A percentile compares a stretch with the other conserved stretches of the same genome.
These are phyloP conservation scores for Numenius arquata DNA, from an alignment of 2,113 vertebrate genomes.

Conservation along the genomic window DNA sequence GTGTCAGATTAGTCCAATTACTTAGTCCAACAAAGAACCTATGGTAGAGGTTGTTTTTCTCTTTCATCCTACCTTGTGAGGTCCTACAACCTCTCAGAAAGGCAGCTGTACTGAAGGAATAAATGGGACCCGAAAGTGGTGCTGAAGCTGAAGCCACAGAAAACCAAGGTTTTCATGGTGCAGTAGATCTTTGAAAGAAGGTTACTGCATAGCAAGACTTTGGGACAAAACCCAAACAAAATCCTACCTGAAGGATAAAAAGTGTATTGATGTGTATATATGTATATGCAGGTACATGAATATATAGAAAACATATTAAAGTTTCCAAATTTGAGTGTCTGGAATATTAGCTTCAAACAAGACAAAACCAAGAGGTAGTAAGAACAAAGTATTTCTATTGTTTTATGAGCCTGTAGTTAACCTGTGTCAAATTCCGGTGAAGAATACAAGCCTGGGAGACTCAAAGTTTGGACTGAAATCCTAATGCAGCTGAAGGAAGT, in stretches of 20 bases:
- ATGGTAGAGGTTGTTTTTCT: fast-evolving
- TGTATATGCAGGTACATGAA: not conserved
- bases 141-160: not conserved
- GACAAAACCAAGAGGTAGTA: not conserved
- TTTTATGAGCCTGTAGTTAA: not conserved
- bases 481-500: not conserved
- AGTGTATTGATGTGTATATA: not conserved
- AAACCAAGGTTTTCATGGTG: not conserved
- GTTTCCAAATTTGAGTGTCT: not conserved
- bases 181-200: not conserved
- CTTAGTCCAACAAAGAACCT: not conserved
- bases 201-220: not conserved
- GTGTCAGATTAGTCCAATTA: not conserved
- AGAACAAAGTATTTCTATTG: not conserved
- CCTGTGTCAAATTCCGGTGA: not conserved
- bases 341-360: not conserved
- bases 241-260: not conserved
- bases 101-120: not conserved
- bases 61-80: not conserved
- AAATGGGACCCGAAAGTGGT: not conserved
- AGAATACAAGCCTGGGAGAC: not conserved
- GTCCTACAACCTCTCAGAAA: not conserved
- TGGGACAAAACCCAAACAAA: not conserved
- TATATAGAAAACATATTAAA: not conserved
- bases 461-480: not conserved